A percentile compares a stretch with the other conserved stretches of the same genome.
phyloP scores from a whole-genome alignment of 2,113 vertebrate genomes.

The Chaetodon trifascialis region DNA sequence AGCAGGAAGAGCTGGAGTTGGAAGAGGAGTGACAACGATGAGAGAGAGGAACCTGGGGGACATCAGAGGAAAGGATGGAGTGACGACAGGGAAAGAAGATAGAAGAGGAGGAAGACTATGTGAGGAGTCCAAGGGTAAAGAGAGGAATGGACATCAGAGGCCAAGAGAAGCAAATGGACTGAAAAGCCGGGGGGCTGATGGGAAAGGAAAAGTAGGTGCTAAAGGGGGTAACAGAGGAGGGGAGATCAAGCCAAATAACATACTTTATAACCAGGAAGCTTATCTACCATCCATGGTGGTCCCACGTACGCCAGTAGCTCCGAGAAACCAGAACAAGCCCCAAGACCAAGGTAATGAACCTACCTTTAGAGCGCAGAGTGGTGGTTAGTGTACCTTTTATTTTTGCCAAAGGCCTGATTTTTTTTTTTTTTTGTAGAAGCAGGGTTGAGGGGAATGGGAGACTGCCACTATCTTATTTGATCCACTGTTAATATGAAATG shows the following conservation, averaged over 20 bases:
- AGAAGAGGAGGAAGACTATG: constrained; percentile 71
- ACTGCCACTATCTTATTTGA: not conserved
- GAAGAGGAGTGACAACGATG: constrained; percentile 81
- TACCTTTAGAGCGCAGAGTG: not conserved
- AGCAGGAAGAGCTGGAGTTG: constrained; percentile 86
- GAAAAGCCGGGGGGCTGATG: constrained; percentile 50
- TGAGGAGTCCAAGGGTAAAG: constrained; percentile 64
- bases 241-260: constrained; percentile 37
- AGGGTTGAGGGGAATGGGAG: too few species aligned
- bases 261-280: constrained; percentile 55
- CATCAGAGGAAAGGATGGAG: constrained; percentile 58
- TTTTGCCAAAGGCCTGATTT: too few species aligned
- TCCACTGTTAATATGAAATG: not conserved
- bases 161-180: constrained; percentile 49
- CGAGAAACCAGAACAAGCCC: constrained; percentile 68
- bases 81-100: constrained; percentile 52
- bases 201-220: constrained; percentile 57
- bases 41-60: constrained; percentile 63
- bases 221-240: constrained; percentile 53
- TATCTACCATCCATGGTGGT: constrained; percentile 79
- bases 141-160: constrained; percentile 59
- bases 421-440: too few species aligned
- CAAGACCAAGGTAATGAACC: constrained; percentile 63
- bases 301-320: constrained; percentile 77
- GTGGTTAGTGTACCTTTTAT: too few species aligned